Conservation (phyloP, 2,113 vertebrate species). For the Festucalex cinctus region DNA sequence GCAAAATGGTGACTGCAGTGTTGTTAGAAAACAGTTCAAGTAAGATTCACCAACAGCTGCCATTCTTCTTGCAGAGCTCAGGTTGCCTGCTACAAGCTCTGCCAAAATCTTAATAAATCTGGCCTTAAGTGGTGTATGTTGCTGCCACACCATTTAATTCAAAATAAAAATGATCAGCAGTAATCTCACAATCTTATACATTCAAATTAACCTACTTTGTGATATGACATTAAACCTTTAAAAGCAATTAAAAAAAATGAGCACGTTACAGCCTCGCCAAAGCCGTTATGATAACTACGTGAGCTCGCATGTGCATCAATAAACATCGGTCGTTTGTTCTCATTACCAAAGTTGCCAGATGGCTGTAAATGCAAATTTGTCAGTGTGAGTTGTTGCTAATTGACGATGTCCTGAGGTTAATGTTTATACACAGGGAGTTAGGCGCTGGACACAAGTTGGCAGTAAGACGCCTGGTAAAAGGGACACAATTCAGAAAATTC, state of each 20-base stretch:
- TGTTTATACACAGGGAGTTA: constrained; percentile 23
- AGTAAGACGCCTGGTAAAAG: neutral
- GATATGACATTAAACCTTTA: constrained; percentile 18
- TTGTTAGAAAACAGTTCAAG: too few relatives aligned
- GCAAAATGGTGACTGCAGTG: too few relatives aligned
- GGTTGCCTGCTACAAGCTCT: too few relatives aligned
- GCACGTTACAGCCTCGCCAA: neutral
- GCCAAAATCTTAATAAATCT: too few relatives aligned
- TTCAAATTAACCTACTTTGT: constrained; percentile 16
- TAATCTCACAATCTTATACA: constrained; percentile 12
- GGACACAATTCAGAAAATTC: too few relatives aligned
- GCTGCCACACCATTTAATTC: neutral
- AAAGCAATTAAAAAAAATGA: neutral
- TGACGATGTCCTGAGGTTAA: constrained; percentile 49
- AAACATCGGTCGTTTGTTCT: constrained; percentile 40
- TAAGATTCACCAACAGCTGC: too few relatives aligned
- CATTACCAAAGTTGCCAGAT: constrained; percentile 46
- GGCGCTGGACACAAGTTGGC: constrained; percentile 7
- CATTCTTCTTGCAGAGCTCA: too few relatives aligned
- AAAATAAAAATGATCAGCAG: constrained; percentile 26
- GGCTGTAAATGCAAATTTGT: constrained; percentile 48
- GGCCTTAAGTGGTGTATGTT: neutral
- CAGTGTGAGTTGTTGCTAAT: constrained; percentile 40
- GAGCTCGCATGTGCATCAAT: constrained; percentile 26
- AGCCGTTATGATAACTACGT: neutral